phyloP scores from a whole-genome alignment of 2,113 vertebrate species.

The Carassius gibelio region DNA sequence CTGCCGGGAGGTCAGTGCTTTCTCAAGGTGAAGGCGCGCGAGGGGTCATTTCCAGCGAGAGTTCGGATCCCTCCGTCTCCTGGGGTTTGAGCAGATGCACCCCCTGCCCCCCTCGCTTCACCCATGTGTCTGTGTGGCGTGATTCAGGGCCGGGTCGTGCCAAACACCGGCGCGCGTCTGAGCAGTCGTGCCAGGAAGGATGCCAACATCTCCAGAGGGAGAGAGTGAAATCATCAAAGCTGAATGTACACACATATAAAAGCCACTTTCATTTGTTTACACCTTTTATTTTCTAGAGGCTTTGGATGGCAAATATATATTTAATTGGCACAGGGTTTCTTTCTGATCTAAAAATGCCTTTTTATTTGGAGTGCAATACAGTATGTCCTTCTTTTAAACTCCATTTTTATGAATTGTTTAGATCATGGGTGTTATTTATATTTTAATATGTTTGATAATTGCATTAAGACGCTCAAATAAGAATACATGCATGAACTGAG shows the following conservation, averaged over 20 bases:
- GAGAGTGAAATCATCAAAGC: not conserved
- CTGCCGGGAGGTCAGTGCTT: conserved; percentile 74
- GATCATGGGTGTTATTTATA: not conserved
- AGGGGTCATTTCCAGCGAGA: conserved; percentile 58
- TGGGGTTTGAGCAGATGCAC: conserved; percentile 24
- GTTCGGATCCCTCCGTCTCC: not conserved
- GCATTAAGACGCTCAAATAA: not conserved
- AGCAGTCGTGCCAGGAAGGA: conserved; percentile 59
- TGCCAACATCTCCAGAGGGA: conserved; percentile 68
- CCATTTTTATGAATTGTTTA: conserved; percentile 17
- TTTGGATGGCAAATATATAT: too few species aligned
- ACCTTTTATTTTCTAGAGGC: too few species aligned
- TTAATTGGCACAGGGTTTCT: too few species aligned
- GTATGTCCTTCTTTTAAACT: too few species aligned
- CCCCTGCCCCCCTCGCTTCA: conserved; percentile 54
- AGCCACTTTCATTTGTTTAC: not conserved
- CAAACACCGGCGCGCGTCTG: conserved; percentile 59
- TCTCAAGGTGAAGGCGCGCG: conserved; percentile 75
- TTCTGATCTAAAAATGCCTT: not conserved
- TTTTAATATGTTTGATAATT: not conserved
- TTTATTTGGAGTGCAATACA: not conserved
- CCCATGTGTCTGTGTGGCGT: conserved; percentile 61
- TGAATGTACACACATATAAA: not conserved
- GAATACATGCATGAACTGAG: conserved; percentile 35
- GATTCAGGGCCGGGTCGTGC: conserved; percentile 66